Evolutionary conservation across 2,797 vertebrate species (phyloP).

Genomic region (Psittacula derbiana): DNA sequence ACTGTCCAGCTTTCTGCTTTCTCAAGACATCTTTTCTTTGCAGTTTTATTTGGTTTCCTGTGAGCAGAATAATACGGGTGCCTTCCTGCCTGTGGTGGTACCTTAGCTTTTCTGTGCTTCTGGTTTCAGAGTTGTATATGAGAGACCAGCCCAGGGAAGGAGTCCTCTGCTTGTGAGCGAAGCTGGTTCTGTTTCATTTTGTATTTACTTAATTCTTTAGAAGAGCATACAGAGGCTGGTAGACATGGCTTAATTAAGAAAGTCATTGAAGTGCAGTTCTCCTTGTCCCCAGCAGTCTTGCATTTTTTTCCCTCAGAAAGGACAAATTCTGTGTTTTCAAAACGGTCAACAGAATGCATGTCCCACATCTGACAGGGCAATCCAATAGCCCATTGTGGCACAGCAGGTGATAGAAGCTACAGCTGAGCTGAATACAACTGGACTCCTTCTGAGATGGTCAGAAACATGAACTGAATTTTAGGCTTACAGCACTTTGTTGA

Average conservation of each 20-base stretch:
- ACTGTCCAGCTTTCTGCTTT: neutral
- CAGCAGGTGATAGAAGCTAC: neutral
- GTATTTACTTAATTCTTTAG: neutral
- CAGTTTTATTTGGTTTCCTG: neutral
- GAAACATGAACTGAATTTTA: neutral
- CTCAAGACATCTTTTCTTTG: neutral
- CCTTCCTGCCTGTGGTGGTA: fast-evolving
- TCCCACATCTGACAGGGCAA: neutral
- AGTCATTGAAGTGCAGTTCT: no score
- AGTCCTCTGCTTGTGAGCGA: fast-evolving
- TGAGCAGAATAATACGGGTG: fast-evolving
- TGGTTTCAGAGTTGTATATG: neutral
- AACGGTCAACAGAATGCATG: neutral
- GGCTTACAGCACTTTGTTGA: fast-evolving
- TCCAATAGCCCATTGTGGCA: no score
- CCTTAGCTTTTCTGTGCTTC: fast-evolving
- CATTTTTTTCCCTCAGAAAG: neutral
- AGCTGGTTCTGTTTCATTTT: neutral
- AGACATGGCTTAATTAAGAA: no score
- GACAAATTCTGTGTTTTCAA: fast-evolving
- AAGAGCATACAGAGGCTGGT: neutral
- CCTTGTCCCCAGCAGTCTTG: no score
- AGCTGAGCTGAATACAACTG: neutral
- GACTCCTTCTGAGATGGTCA: neutral
- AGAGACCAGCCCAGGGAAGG: neutral